Base-by-base conservation (phyloP, 2,797 vertebrate genomes). In the Cercopithecus hamlyni region DNA sequence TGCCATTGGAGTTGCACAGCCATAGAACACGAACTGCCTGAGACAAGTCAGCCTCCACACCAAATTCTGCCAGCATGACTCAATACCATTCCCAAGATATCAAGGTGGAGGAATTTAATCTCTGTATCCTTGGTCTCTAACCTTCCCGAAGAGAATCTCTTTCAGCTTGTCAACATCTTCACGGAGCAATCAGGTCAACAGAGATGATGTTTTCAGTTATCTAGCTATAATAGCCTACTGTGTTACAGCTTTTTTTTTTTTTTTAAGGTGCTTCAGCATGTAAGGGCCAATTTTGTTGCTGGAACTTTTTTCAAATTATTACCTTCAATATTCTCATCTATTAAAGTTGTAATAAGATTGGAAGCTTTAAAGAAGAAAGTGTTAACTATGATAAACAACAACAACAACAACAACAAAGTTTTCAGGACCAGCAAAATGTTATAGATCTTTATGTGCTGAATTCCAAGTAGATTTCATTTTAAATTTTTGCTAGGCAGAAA, bases 301-400 rank as follows among this genome's bases (percentile, higher is more conserved):
- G n/a, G 64, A 90, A 93, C 4, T 52, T 73, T 45, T 84, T 58
- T 1, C 5, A 88, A 83, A 90, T 22, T 72, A 45, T 88, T 94
- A 45, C 24, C 92, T 57, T 5, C 48, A 94, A 30, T 88, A 64
- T 30, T 80, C 2, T 88, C 19, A 77, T 79, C 15, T 70, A 75
- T 70, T 26, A 85, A 88, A 55, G 50, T 81, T 83, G 50, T 83
- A 70, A 89, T 58, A 83, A 52, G 70, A 90, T 22, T 48, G 22
- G 39, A 92, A 55, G 1, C 39, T 95, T 96, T 77, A 91, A 95
- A 97, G 30, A 48, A 93, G 24, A 95, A 93, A 58, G 5, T 57
- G 39, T 94, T 95, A 19, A 52, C 3, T 50, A 1, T 48, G 45
- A 84, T 91, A 45, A 95, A 55, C 87, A 55, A 92, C 45, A 50